Base-by-base conservation (phyloP, 1,140 invertebrate species). In the Zophobas atratus region DNA sequence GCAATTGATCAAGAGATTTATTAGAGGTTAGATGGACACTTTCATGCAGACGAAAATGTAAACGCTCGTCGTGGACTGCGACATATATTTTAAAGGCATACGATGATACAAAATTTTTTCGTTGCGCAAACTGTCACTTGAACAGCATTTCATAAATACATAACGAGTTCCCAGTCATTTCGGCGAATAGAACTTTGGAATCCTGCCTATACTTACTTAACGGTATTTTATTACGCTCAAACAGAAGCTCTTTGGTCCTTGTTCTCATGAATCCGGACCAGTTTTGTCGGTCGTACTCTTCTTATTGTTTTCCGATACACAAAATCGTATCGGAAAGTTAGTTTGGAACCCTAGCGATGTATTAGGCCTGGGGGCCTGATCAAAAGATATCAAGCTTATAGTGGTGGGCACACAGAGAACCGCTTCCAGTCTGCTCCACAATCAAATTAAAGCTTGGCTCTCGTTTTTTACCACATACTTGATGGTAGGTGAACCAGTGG, bases 371-470 rank as follows among this genome's bases (percentile, higher is more conserved):
- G 5, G 35, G 60, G 36, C 39, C 60, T 48, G 60, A 67, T 67
- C 60, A 67, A 67, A 38, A 67, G 60, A 67, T 67, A 67, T 67
- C 60, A 67, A 67, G 38, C 39, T 67, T 67, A 67, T 67, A 67
- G 60, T 67, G 60, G 60, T 67, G 33, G 60, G 33, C 60, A 32
- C 60, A 60, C 35, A 67, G 39, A 67, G 39, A 67, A 67, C 60
- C 60, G 60, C 60, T 67, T 67, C 60, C 60, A 67, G 60, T 67
- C 60, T 67, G 60, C 60, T 67, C 60, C 60, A 67, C 60, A 67
- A 67, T 67, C 60, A 67, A 67, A 67, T 67, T 67, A 67, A 67
- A 67, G 60, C 60, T 67, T 48, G 8, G 60, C 6, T 67, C 60
- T 67, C 60, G 43, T 67, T 67, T 67, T 63, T 67, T 67, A 43